phyloP scores from a whole-genome alignment of 92 coral and sea anemone genomes.

The Porites divaricata region DNA sequence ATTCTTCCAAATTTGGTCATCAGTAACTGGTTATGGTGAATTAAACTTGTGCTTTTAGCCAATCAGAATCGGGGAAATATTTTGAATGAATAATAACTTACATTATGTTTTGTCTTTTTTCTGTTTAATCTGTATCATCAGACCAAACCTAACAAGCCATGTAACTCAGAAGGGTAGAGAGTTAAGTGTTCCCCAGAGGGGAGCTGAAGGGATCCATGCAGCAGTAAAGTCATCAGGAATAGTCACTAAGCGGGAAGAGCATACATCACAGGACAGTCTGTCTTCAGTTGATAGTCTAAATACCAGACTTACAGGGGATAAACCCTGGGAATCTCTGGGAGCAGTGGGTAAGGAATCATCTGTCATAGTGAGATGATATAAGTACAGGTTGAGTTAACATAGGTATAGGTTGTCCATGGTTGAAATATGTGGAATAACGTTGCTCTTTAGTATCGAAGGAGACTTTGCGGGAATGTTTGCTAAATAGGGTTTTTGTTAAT shows the following conservation, averaged over 20 bases:
- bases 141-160: constrained; percentile 46
- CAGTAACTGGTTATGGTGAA: no score
- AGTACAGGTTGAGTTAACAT: no score
- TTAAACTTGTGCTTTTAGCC: no score
- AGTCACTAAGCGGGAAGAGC: constrained; percentile 49
- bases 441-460: no score
- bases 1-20: no score
- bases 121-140: neutral
- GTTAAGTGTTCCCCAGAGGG: constrained; percentile 33
- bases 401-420: no score
- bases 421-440: no score
- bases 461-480: no score
- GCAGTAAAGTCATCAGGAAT: constrained; percentile 28
- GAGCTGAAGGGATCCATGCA: constrained; percentile 27
- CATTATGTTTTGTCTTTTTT: neutral
- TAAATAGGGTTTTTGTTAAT: no score
- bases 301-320: constrained; percentile 20
- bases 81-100: no score
- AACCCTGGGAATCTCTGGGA: constrained; percentile 1
- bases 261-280: constrained; percentile 58
- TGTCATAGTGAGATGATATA: neutral
- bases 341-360: neutral
- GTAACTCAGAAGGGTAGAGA: constrained; percentile 24
- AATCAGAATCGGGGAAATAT: no score
- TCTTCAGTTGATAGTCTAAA: constrained; percentile 58